Conservation (phyloP, 2,113 vertebrate genomes). For the Microtus oregoni region DNA sequence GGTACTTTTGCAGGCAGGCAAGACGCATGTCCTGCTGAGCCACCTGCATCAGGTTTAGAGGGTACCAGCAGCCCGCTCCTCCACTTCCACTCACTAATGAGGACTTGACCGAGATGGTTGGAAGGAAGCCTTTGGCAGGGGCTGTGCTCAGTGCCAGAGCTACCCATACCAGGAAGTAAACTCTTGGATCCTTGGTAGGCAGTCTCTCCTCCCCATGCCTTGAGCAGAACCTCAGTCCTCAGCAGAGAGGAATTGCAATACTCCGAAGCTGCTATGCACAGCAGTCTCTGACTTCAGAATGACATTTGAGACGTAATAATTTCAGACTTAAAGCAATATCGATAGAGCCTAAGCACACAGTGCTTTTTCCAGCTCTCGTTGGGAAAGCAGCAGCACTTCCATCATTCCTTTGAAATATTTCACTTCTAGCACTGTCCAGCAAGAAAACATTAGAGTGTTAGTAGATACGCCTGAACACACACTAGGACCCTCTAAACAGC, state of each 20-base stretch:
- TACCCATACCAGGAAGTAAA: background rate
- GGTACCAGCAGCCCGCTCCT: no score
- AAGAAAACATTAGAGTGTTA: background rate
- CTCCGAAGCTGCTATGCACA: constrained; percentile 22
- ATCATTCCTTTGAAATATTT: constrained; percentile 22
- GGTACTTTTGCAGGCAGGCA: background rate
- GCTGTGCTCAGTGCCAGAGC: background rate
- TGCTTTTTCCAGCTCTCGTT: background rate
- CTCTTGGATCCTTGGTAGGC: background rate
- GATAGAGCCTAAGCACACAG: constrained; percentile 34
- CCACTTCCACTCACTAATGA: background rate
- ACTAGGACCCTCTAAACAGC: background rate
- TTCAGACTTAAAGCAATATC: constrained; percentile 55
- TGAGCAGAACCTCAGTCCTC: background rate
- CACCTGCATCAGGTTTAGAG: fast-evolving
- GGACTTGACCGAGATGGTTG: background rate
- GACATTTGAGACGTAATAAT: constrained; percentile 46
- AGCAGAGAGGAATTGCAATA: background rate
- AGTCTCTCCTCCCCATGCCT: background rate
- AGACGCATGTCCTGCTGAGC: background rate
- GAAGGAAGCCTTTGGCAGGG: background rate
- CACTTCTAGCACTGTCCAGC: background rate
- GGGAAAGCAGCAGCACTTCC: background rate
- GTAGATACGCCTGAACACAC: background rate
- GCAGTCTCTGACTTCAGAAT: constrained; percentile 40